phyloP scores from a whole-genome alignment of 1,140 invertebrate species.

The Macrocentrus cingulum region DNA sequence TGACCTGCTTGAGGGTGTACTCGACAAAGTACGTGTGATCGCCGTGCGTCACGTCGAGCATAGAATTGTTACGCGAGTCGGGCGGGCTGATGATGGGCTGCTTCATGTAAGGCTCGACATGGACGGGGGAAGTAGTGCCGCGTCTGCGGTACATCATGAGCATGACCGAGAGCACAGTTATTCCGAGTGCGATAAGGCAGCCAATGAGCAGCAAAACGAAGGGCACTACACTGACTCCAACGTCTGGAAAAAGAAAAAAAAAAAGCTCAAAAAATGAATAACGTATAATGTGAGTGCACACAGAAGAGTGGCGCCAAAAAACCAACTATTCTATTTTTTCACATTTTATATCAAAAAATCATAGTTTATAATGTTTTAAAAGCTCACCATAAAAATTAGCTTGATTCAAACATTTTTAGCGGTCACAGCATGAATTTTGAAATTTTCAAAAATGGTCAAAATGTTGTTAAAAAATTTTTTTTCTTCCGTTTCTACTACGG shows the following conservation, averaged over 20 bases:
- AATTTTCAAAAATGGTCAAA: too few species aligned
- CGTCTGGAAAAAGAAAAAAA: constrained; percentile 56
- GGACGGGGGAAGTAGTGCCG: constrained; percentile 55
- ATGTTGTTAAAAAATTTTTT: too few species aligned
- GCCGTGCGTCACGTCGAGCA: constrained; percentile 59
- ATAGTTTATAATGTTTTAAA: too few species aligned
- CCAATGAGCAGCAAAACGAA: constrained; percentile 65
- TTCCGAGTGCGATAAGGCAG: constrained; percentile 64
- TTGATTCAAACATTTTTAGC: too few species aligned
- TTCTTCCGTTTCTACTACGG: too few species aligned
- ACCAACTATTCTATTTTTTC: too few species aligned
- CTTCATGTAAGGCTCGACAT: constrained; percentile 60
- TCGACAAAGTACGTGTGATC: constrained; percentile 62
- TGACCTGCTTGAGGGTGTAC: constrained; percentile 58
- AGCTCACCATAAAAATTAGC: too few species aligned
- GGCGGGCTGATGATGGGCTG: constrained; percentile 62
- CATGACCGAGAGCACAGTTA: constrained; percentile 65
- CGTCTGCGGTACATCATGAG: constrained; percentile 58
- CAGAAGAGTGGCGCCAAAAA: too few species aligned
- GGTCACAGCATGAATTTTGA: too few species aligned
- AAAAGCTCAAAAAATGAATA: constrained; percentile 2
- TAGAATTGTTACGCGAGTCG: constrained; percentile 57
- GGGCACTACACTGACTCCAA: constrained; percentile 64
- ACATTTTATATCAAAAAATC: too few species aligned
- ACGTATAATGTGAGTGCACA: constrained; percentile 19